Conservation (phyloP, 2,888 invertebrate genomes). For the Yponomeuta evonymella region DNA sequence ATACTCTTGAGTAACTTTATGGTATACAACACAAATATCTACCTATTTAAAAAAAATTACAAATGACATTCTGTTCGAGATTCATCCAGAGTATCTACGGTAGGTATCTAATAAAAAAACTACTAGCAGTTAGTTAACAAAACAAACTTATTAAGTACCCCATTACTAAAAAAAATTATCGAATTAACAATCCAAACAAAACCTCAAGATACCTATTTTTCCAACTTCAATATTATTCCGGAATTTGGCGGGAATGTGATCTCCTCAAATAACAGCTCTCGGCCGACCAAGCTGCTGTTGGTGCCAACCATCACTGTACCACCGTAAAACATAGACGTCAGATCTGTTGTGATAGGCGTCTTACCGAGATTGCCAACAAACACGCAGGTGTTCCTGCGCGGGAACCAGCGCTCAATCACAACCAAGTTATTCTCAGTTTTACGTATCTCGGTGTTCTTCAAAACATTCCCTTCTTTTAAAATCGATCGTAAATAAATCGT, state of each 20-base stretch:
- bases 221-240: conserved; percentile 60
- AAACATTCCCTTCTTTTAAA: conserved; percentile 77
- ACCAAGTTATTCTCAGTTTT: conserved; percentile 80
- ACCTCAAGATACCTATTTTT: conserved; percentile 43
- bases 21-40: too few relatives aligned
- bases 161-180: conserved; percentile 16
- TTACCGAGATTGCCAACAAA: conserved; percentile 84
- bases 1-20: neutral
- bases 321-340: conserved; percentile 85
- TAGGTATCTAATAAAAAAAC: too few relatives aligned
- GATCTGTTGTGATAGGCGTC: conserved; percentile 78
- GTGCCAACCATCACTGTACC: conserved; percentile 73
- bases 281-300: conserved; percentile 51
- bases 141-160: neutral
- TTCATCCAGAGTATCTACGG: too few relatives aligned
- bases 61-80: too few relatives aligned
- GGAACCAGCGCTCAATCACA: conserved; percentile 85
- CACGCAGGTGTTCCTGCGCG: conserved; percentile 85
- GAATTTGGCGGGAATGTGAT: conserved; percentile 63
- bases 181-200: conserved; percentile 2
- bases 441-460: conserved; percentile 82
- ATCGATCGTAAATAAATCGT: conserved; percentile 84
- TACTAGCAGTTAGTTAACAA: neutral
- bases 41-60: too few relatives aligned
- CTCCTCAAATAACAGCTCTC: conserved; percentile 59